Percentiles rank a stretch among this genome's conserved stretches.
Evolutionary conservation across 2,797 vertebrate species (phyloP).

Genomic region (Chloroceryle amazona): DNA sequence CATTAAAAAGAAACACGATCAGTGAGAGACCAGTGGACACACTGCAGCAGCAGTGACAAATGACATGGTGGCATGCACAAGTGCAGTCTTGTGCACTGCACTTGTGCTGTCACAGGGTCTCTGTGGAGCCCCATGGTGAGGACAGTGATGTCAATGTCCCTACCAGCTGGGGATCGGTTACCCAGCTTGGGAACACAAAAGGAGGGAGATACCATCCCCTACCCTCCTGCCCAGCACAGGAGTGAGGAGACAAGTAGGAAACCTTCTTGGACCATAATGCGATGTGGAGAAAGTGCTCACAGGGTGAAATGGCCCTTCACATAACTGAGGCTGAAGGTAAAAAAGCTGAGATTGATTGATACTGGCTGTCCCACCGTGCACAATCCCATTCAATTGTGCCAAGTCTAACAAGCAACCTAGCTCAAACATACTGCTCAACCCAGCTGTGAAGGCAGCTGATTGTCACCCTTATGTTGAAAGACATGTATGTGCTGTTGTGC

Average conservation of each 20-base stretch:
- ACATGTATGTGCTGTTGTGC: not conserved
- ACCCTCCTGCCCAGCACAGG: not conserved
- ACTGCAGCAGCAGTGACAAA: not conserved
- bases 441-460: fast-evolving
- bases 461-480: not conserved
- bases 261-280: not conserved
- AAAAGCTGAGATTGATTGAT: not conserved
- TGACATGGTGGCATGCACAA: fast-evolving
- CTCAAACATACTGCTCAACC: not conserved
- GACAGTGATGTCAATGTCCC: not conserved
- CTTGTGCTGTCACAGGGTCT: not conserved
- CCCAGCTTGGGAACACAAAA: not conserved
- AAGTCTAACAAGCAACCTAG: not conserved
- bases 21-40: not conserved
- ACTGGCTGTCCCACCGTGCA: not conserved
- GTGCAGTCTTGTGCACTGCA: fast-evolving
- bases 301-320: not conserved
- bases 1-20: fast-evolving
- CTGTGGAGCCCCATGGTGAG: not conserved
- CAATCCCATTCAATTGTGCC: not conserved
- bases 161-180: not conserved
- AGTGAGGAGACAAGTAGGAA: not conserved
- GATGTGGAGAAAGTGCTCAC: not conserved
- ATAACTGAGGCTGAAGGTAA: not conserved
- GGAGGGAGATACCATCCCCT: not conserved